phyloP scores from a whole-genome alignment of 2,888 invertebrate species.

The Drosophila neotestacea region DNA sequence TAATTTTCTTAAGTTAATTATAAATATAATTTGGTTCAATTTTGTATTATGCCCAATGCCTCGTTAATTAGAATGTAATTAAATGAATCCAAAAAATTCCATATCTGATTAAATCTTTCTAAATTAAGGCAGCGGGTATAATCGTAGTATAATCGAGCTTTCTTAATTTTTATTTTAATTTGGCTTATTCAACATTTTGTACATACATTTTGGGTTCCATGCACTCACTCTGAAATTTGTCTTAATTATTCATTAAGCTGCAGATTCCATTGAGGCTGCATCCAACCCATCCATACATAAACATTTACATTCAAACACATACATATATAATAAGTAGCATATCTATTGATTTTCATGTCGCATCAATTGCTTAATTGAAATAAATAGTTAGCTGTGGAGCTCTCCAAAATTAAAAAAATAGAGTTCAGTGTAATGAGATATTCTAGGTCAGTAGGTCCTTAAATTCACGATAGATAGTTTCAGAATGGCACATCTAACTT shows the following conservation, averaged over 20 bases:
- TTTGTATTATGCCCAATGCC: conserved; percentile 8
- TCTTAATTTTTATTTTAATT: neutral
- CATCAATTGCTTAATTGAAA: conserved; percentile 12
- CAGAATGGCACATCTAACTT: conserved; percentile 13
- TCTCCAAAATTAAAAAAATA: neutral
- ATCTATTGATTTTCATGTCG: conserved; percentile 25
- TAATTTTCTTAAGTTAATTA: conserved; percentile 45
- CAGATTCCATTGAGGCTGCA: conserved; percentile 45
- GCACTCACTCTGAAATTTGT: conserved; percentile 52
- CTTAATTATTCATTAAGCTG: conserved; percentile 16
- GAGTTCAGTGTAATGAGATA: neutral
- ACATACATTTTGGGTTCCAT: conserved; percentile 64
- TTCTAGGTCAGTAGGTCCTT: conserved; percentile 20
- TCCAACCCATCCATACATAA: conserved; percentile 24
- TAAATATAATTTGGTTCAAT: conserved; percentile 14
- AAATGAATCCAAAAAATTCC: neutral
- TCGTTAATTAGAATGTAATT: neutral
- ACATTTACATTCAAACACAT: conserved; percentile 24
- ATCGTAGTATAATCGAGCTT: conserved; percentile 1
- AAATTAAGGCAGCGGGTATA: neutral
- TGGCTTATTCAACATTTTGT: conserved; percentile 54
- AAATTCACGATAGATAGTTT: conserved; percentile 11
- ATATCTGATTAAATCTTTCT: neutral
- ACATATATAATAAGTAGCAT: conserved; percentile 10
- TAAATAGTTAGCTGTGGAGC: conserved; percentile 15